phyloP scores from a whole-genome alignment of 1,140 invertebrate species.

The Neodiprion virginianus region DNA sequence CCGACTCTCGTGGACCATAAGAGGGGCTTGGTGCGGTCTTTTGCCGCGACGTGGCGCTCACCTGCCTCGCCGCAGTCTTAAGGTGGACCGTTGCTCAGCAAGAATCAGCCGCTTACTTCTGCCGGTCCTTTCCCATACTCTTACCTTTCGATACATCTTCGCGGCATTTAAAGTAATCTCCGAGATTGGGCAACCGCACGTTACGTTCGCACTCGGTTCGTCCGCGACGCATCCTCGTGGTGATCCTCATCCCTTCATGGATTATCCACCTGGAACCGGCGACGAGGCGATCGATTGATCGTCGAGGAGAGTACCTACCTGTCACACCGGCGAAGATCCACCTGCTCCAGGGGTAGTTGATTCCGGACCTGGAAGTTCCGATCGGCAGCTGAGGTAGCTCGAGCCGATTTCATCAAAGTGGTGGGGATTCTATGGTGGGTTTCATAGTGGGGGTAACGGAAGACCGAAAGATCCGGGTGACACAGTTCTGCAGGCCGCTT shows the following conservation, averaged over 20 bases:
- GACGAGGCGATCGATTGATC: conserved; percentile 15
- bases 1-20: neutral
- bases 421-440: neutral
- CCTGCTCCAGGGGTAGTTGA: too few relatives aligned
- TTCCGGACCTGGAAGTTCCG: too few relatives aligned
- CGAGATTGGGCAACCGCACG: conserved; percentile 19
- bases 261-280: neutral
- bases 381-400: neutral
- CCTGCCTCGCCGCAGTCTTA: conserved; percentile 31
- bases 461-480: conserved; percentile 59
- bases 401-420: conserved; percentile 21
- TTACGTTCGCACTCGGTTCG: conserved; percentile 24
- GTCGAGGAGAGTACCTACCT: conserved; percentile 3
- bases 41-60: conserved; percentile 46
- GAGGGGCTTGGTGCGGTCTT: conserved; percentile 24
- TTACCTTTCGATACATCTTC: too few relatives aligned
- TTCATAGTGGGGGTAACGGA: conserved; percentile 52
- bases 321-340: neutral
- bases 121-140: neutral
- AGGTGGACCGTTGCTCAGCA: conserved; percentile 3
- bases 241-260: neutral
- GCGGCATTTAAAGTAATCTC: too few relatives aligned
- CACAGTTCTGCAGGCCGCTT: conserved; percentile 56
- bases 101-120: neutral
- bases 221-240: neutral